A percentile compares a stretch with the other conserved stretches of the same genome.
These are phyloP conservation scores for Hipparchia sbordonii DNA, from an alignment of 2,888 invertebrate species.

Conservation along the genomic window DNA sequence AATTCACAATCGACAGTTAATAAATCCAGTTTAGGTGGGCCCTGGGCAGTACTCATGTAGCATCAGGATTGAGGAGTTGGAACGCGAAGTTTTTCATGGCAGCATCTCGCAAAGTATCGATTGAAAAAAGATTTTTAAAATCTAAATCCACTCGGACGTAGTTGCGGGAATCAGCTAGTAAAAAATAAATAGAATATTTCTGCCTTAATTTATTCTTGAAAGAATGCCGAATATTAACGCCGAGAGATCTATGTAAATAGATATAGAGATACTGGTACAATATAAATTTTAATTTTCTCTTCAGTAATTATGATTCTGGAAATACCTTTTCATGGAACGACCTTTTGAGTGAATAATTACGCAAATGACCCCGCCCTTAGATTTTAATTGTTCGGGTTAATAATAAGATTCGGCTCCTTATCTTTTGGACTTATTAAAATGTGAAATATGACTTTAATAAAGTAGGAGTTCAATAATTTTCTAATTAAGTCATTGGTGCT, in stretches of 20 bases:
- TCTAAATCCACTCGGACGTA: too few relatives aligned
- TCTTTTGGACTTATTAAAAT: constrained; percentile 19
- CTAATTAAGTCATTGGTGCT: not conserved
- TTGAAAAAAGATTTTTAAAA: too few relatives aligned
- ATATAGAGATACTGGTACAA: not conserved
- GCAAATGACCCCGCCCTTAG: constrained; percentile 39
- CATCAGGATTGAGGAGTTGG: too few relatives aligned
- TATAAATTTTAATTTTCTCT: constrained; percentile 16
- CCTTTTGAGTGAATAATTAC: constrained; percentile 42
- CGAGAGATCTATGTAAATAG: not conserved
- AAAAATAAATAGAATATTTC: not conserved
- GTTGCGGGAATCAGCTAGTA: too few relatives aligned
- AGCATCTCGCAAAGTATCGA: too few relatives aligned
- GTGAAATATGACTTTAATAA: constrained; percentile 11
- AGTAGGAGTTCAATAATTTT: not conserved
- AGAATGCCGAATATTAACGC: constrained; percentile 1
- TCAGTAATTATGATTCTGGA: constrained; percentile 28
- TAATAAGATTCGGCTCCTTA: constrained; percentile 41
- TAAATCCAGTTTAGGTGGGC: too few relatives aligned
- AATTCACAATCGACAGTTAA: too few relatives aligned
- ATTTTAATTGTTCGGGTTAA: constrained; percentile 41
- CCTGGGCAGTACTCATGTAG: too few relatives aligned
- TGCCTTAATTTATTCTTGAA: not conserved
- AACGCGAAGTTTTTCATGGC: too few relatives aligned
- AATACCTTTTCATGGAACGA: constrained; percentile 34